These are phyloP conservation scores for Sebastes miniatus DNA, from an alignment of 2,797 vertebrate genomes.

Conservation along the genomic window DNA sequence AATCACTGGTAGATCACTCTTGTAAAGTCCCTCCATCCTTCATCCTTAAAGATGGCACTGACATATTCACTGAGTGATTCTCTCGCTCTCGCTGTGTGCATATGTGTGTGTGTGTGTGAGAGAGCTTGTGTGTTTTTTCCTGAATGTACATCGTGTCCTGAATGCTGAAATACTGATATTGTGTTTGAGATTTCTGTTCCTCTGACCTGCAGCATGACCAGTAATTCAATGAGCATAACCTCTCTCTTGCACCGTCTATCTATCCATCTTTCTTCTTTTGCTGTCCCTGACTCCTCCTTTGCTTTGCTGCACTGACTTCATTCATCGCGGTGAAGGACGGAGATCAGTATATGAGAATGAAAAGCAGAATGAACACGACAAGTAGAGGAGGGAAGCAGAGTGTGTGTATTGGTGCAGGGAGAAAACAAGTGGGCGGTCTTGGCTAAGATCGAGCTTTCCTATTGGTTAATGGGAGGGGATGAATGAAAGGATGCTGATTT, in stretches of 20 bases:
- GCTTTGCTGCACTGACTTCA: slow-evolving; percentile 24
- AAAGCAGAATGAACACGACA: slow-evolving; percentile 6
- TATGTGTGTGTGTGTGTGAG: not conserved
- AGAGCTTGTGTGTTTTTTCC: not conserved
- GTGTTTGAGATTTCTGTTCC: not conserved
- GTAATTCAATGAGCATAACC: not conserved
- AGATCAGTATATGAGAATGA: slow-evolving; percentile 26
- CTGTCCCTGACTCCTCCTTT: not conserved
- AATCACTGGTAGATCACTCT: not conserved
- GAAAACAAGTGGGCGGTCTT: slow-evolving; percentile 1
- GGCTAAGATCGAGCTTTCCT: not conserved
- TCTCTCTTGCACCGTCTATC: not conserved
- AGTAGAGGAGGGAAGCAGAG: not conserved
- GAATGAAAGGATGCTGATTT: slow-evolving; percentile 52
- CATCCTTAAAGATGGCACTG: not conserved
- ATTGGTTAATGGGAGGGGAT: slow-evolving; percentile 37
- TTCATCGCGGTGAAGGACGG: slow-evolving; percentile 34
- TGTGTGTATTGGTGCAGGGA: not conserved
- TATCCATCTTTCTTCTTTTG: not conserved
- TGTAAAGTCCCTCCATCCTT: not conserved
- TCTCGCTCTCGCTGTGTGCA: not conserved
- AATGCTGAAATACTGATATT: not conserved
- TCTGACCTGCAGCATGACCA: not conserved
- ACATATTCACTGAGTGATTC: not conserved
- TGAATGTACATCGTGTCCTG: not conserved